These are phyloP conservation scores for Malaclemys terrapin DNA, from an alignment of 2,113 vertebrate species.

Conservation along the genomic window DNA sequence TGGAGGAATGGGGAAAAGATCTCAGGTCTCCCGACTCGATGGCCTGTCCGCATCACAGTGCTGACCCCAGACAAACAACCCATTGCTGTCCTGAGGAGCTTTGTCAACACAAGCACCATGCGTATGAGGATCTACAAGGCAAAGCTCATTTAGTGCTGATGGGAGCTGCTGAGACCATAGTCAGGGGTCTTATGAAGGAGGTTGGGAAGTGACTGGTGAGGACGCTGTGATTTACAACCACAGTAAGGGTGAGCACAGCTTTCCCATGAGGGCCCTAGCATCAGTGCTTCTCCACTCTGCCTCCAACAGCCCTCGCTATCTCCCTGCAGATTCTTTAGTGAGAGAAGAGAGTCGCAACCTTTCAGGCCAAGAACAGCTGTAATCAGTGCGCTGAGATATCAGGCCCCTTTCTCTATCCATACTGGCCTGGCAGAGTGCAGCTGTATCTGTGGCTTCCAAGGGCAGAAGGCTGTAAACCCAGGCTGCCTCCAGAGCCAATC, in stretches of 20 bases:
- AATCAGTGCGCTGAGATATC: background rate
- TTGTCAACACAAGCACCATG: background rate
- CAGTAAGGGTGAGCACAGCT: background rate
- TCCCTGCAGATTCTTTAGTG: background rate
- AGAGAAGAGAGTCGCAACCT: background rate
- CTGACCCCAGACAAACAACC: background rate
- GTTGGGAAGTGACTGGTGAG: fast-evolving
- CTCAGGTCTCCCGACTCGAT: background rate
- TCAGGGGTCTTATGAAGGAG: background rate
- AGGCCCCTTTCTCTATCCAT: background rate
- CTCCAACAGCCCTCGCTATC: background rate
- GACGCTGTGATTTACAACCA: background rate
- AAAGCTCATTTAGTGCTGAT: background rate
- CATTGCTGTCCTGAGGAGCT: background rate
- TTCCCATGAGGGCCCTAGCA: background rate
- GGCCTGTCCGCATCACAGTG: background rate
- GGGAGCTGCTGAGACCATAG: background rate
- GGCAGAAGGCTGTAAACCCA: background rate
- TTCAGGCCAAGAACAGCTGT: background rate
- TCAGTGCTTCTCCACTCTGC: background rate
- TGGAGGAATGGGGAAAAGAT: background rate
- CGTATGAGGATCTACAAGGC: background rate
- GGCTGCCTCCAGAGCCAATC: background rate
- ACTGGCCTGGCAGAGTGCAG: background rate
- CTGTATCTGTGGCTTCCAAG: background rate